These are phyloP conservation scores for Orthonevra nobilis DNA, from an alignment of 2,888 invertebrate species.

Conservation along the genomic window DNA sequence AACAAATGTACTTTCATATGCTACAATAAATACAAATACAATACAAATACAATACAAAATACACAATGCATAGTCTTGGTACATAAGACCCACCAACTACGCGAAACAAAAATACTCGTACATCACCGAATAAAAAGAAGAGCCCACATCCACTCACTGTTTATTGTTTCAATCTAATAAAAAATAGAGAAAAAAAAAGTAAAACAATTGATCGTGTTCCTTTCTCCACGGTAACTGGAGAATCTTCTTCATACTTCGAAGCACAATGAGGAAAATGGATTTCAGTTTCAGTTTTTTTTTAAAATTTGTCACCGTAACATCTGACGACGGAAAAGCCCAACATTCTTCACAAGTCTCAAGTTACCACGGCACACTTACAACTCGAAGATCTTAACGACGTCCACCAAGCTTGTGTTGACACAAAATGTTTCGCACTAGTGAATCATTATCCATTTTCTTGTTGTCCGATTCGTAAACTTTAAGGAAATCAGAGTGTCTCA, in stretches of 20 bases:
- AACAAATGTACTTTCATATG: no score
- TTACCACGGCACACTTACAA: not conserved
- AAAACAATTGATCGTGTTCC: slow-evolving; percentile 48
- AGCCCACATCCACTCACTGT: not conserved
- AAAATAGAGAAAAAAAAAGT: slow-evolving; percentile 36
- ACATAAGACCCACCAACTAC: not conserved
- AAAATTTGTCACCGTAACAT: slow-evolving; percentile 49
- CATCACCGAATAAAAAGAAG: slow-evolving; percentile 1
- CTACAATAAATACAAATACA: no score
- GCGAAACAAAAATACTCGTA: not conserved
- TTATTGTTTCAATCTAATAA: slow-evolving; percentile 19
- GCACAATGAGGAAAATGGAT: slow-evolving; percentile 64
- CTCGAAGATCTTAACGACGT: not conserved
- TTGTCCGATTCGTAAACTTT: slow-evolving; percentile 34
- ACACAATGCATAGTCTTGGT: no score
- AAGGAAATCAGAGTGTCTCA: slow-evolving; percentile 29
- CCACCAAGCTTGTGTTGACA: slow-evolving; percentile 35
- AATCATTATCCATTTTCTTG: slow-evolving; percentile 22
- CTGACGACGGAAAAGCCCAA: slow-evolving; percentile 17
- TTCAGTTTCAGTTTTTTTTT: slow-evolving; percentile 57
- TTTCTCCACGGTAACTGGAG: slow-evolving; percentile 61
- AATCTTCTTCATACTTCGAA: slow-evolving; percentile 55
- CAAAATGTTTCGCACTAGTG: slow-evolving; percentile 52
- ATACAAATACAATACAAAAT: no score
- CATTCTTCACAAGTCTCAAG: slow-evolving; percentile 7